Percentiles rank a stretch among this genome's conserved stretches.
These are phyloP conservation scores for Scalopus aquaticus DNA, from an alignment of 2,113 vertebrate species.

Conservation along the genomic window DNA sequence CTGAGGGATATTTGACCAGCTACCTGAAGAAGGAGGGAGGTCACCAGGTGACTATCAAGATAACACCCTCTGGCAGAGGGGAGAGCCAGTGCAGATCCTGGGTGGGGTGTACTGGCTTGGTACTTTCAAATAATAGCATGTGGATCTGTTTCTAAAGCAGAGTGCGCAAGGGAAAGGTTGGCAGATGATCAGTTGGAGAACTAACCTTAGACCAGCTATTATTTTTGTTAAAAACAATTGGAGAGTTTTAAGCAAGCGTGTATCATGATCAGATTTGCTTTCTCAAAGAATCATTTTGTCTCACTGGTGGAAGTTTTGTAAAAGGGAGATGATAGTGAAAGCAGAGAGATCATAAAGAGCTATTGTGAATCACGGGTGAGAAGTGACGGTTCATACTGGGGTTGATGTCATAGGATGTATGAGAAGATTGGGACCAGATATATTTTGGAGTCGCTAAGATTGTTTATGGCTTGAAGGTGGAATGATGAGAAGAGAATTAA, in stretches of 20 bases:
- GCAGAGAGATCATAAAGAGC: neutral
- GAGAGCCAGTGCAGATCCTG: neutral
- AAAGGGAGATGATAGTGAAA: neutral
- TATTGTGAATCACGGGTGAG: neutral
- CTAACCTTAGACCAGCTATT: neutral
- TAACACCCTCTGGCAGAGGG: neutral
- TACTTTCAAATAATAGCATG: neutral
- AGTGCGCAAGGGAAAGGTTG: neutral
- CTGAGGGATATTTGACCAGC: neutral
- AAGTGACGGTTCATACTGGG: neutral
- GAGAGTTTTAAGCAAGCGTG: neutral
- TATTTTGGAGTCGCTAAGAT: neutral
- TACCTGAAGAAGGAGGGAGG: neutral
- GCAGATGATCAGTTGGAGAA: neutral
- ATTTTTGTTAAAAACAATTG: neutral
- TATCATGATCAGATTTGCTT: neutral
- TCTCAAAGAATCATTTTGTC: neutral
- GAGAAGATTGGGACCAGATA: neutral
- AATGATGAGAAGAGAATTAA: neutral
- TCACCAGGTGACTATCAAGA: neutral
- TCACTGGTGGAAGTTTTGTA: neutral
- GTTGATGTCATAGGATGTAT: neutral
- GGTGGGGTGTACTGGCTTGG: no score
- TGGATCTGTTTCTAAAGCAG: neutral
- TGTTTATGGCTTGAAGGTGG: neutral